Percentiles rank a stretch among this genome's conserved stretches.
Evolutionary conservation across 2,797 vertebrate species (phyloP).

Genomic region (Parambassis ranga): DNA sequence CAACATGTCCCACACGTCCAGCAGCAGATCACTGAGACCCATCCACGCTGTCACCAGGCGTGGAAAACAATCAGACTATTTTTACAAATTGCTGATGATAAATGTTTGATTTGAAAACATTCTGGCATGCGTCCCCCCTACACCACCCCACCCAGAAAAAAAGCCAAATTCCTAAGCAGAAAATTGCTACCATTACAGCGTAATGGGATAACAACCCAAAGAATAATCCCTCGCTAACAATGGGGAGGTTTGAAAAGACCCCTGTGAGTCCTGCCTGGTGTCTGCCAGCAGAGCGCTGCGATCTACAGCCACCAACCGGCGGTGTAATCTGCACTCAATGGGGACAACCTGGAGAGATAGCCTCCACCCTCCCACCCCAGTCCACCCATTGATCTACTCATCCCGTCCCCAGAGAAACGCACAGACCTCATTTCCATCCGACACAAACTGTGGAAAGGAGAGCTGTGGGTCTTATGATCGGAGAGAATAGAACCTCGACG

Average conservation of each 20-base stretch:
- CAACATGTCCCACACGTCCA: too few species aligned
- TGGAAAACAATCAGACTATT: constrained; percentile 39
- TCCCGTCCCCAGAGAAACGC: constrained; percentile 33
- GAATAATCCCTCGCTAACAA: constrained; percentile 79
- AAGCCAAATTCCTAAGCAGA: constrained; percentile 75
- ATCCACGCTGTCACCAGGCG: not conserved
- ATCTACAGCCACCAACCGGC: constrained; percentile 66
- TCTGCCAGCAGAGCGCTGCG: constrained; percentile 57
- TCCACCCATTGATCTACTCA: constrained; percentile 38
- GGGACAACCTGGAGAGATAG: constrained; percentile 48
- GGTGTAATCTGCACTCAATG: constrained; percentile 72
- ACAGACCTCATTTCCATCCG: constrained; percentile 57
- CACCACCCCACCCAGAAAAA: constrained; percentile 61
- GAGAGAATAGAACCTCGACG: constrained; percentile 48
- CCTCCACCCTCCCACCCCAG: constrained; percentile 27
- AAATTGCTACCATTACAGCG: constrained; percentile 77
- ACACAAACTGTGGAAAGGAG: constrained; percentile 29
- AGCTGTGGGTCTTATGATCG: constrained; percentile 39
- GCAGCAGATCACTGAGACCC: not conserved
- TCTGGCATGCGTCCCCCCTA: constrained; percentile 40
- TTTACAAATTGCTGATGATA: constrained; percentile 53
- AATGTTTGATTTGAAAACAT: constrained; percentile 55
- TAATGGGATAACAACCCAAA: constrained; percentile 82
- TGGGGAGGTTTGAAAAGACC: constrained; percentile 73
- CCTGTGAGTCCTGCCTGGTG: constrained; percentile 68